Percentiles rank a stretch among this genome's conserved stretches.
Conservation (phyloP, 2,888 invertebrate genomes). For the Blomia tropicalis region DNA sequence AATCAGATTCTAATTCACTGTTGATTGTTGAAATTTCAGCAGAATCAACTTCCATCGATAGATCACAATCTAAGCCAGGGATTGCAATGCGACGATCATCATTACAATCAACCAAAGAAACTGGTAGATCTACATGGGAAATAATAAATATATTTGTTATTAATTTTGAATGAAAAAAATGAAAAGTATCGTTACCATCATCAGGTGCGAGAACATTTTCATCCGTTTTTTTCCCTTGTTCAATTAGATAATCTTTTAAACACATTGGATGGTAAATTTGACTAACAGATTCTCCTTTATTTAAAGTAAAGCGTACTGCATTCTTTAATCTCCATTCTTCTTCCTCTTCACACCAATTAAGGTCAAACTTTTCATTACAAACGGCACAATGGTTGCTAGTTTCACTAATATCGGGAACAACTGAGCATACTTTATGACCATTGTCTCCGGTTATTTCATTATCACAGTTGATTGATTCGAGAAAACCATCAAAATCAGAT, state of each 20-base stretch:
- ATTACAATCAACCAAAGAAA: too few species aligned
- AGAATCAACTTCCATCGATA: not conserved
- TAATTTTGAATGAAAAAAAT: too few species aligned
- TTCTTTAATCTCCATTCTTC: slow-evolving; percentile 92
- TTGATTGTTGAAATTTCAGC: not conserved
- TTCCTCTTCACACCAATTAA: slow-evolving; percentile 87
- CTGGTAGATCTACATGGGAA: too few species aligned
- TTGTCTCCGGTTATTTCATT: not conserved
- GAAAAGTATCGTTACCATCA: too few species aligned
- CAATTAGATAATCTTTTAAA: slow-evolving; percentile 20
- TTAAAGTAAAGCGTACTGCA: slow-evolving; percentile 41
- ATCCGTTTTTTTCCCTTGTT: slow-evolving; percentile 8
- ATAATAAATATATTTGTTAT: too few species aligned
- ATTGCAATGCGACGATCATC: not conserved
- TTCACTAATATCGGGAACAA: slow-evolving; percentile 20
- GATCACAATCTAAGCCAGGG: not conserved
- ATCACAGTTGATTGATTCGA: not conserved
- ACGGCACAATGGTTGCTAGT: slow-evolving; percentile 50
- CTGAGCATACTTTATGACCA: slow-evolving; percentile 7
- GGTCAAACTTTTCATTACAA: slow-evolving; percentile 80
- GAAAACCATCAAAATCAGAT: not conserved
- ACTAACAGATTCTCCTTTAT: not conserved
- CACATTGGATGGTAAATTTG: slow-evolving; percentile 26
- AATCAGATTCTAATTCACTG: not conserved
- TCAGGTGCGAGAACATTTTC: too few species aligned